Evolutionary conservation across 2,797 vertebrate species (phyloP), one percentile per base, ranked within the genome.

Genomic region (Buceros bicornis): DNA sequence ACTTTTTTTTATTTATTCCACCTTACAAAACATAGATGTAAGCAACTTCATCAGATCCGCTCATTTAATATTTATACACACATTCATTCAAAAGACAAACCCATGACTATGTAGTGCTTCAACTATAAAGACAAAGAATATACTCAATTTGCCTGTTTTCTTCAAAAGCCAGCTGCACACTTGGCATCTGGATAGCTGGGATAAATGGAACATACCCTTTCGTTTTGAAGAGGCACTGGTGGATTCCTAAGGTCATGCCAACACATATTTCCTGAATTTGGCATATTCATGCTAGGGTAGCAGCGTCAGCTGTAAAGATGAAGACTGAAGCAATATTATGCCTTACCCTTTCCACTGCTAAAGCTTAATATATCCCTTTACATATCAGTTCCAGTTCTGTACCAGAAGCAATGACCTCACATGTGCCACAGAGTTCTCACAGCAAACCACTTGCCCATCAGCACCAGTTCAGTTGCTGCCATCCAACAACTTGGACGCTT

Each of bases 61-160:
- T 93, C 58, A 72, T 90, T 82, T 92, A 82, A 81, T 88, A 95
- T 86, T 96, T 91, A 92, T 58, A 94, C 65, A 88, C 21, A 69
- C 1, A 8, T 24, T 66, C 76, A 93, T 51, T 88, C 61, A 86
- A 83, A 87, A 91, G 61, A 81, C n/a, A 65, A 93, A 61, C 10
- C 24, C n/a, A 40, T 5, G n/a, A 61, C 50, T 86, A 22, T 2
- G 26, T 11, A 54, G 25, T n/a, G 42, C 57, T 95, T 93, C 53
- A 60, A 33, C 48, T 1, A 3, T 6, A 83, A 6, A 21, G 18
- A 64, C 25, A 12, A 81, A 71, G 37, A 91, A 90, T 42, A 58
- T 2, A n/a, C 21, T 61, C 37, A 7, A 16, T 61, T 78, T 43
- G 42, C 57, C 53, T 24, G 18, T 78, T 86, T 82, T 60, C 80